Evolutionary conservation across 2,113 vertebrate genomes (phyloP), one percentile per base, ranked within the genome.

Genomic region (Catharus bicknelli): DNA sequence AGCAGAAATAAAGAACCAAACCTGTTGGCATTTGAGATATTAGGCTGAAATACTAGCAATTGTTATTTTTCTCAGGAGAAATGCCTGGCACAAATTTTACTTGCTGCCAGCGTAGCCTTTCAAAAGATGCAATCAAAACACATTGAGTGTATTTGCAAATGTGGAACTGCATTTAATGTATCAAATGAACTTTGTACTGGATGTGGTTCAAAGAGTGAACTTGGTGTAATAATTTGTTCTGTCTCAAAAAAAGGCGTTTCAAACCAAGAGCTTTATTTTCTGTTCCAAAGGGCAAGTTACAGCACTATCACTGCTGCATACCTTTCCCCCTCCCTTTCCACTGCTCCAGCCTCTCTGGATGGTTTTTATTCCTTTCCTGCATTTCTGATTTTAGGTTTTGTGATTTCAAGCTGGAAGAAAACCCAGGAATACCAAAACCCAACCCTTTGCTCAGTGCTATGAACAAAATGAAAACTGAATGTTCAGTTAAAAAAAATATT

Each of bases 111-210:
- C 8, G 3, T 11, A 90, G 48, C 66, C 58, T 80, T 88, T 73
- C 79, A 90, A 83, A 91, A 36, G 48, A 78, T 21, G 40, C 61
- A 70, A 59, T 70, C 66, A 75, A 94, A 58, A 80, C 1, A 36
- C 83, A 68, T 81, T 70, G 76, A 81, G 48, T 8, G 26, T 43
- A 90, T 91, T 32, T 61, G 64, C 55, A 75, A 70, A 48, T 0
- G 3, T 48, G 30, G 68, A 86, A 36, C 40, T 64, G 86, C 69
- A 57, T 61, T 86, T 74, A 86, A 29, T 25, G 7, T 59, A 86
- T 69, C 92, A 88, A 78, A 78, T 96, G 73, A 95, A 90, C 92
- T 93, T 90, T 68, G 86, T 67, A 74, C 83, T 86, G 93, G 79
- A 93, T 43, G 48, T 0, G 21, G 87, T 70, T 91, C 90, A 94